phyloP scores from a whole-genome alignment of 2,113 vertebrate genomes.

The Barnardius zonarius region DNA sequence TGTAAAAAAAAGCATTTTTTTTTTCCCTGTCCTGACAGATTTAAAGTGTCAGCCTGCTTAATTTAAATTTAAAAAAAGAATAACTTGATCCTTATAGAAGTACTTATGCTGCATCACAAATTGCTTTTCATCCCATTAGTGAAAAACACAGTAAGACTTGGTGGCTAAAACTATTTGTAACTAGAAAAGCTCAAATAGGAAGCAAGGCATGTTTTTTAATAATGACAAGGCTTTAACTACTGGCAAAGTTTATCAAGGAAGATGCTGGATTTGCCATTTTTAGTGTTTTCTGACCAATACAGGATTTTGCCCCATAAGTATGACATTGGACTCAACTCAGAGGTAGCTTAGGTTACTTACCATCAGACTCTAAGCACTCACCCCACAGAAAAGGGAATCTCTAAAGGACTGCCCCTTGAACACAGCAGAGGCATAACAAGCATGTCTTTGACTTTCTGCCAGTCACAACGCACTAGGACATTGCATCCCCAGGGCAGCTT shows the following conservation, averaged over 20 bases:
- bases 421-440: not conserved
- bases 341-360: not conserved
- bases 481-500: rapidly evolving
- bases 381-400: not conserved
- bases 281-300: not conserved
- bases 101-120: not conserved
- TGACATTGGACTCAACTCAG: rapidly evolving
- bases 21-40: not conserved
- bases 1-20: rapidly evolving
- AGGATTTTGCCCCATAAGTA: not conserved
- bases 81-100: not conserved
- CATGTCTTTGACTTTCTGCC: not conserved
- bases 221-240: not conserved
- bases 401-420: not conserved
- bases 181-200: not conserved
- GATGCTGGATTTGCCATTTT: not conserved
- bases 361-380: not conserved
- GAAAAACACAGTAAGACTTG: not conserved
- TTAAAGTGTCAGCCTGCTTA: not conserved
- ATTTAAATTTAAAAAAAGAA: not conserved
- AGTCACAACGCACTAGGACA: not conserved
- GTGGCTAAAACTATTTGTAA: not conserved
- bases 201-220: not conserved
- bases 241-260: not conserved
- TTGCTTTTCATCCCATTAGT: not conserved